Conservation (phyloP, 2,888 invertebrate genomes). For the Acanthosepion esculentum region DNA sequence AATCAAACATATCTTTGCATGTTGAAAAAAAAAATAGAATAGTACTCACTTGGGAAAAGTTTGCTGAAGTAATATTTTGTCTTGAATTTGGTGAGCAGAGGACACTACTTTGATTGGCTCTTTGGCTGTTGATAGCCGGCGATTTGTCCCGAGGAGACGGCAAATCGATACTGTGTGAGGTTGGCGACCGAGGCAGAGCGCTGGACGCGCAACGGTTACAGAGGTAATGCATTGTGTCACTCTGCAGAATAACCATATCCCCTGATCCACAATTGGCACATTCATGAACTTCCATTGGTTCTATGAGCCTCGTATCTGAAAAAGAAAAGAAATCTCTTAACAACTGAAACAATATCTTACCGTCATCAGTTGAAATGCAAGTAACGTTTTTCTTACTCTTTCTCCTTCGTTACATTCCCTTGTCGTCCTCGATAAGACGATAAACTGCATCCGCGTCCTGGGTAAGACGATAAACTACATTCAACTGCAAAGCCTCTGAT, state of each 20-base stretch:
- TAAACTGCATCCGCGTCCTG: too few relatives aligned
- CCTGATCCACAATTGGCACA: conserved; percentile 37
- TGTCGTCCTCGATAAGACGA: too few relatives aligned
- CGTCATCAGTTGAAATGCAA: too few relatives aligned
- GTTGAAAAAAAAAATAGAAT: neutral
- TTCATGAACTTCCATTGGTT: neutral
- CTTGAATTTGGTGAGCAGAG: neutral
- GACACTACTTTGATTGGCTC: neutral
- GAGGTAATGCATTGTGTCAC: conserved; percentile 24
- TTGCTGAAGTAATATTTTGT: neutral
- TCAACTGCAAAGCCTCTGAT: too few relatives aligned
- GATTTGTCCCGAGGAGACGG: neutral
- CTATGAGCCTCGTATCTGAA: neutral
- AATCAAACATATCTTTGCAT: too few relatives aligned
- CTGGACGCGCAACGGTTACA: neutral
- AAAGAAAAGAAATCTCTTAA: neutral
- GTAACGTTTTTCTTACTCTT: too few relatives aligned
- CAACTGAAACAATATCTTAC: neutral
- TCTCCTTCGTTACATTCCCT: too few relatives aligned
- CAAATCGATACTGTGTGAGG: neutral
- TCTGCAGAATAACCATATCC: conserved; percentile 37
- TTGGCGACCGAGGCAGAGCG: neutral
- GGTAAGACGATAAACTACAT: too few relatives aligned
- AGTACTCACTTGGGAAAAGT: neutral
- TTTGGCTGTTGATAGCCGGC: neutral